Conservation (phyloP, 1,140 invertebrate species). For the Varroa destructor region DNA sequence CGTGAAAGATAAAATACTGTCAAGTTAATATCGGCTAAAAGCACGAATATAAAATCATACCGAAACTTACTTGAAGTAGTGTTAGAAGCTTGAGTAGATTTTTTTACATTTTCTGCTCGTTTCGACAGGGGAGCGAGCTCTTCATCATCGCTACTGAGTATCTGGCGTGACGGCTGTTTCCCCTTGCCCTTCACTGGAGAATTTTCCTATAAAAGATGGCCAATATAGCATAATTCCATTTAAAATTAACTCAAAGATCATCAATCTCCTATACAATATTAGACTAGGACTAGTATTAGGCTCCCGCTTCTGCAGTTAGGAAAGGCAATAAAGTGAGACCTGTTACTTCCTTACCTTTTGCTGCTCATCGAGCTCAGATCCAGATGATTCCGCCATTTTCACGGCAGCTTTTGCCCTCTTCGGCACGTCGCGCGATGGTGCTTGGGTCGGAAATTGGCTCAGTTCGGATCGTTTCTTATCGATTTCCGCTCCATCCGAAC, state of each 20-base stretch:
- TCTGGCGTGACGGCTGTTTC: background rate
- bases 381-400: background rate
- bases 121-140: slow-evolving; percentile 2
- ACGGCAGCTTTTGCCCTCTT: background rate
- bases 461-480: too few relatives aligned
- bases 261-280: too few relatives aligned
- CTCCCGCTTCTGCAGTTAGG: too few relatives aligned
- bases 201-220: background rate
- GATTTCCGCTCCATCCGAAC: slow-evolving; percentile 8
- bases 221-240: background rate
- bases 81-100: background rate
- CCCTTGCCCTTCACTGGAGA: background rate
- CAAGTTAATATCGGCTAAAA: too few relatives aligned
- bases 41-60: too few relatives aligned
- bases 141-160: slow-evolving; percentile 17
- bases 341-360: background rate
- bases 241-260: too few relatives aligned
- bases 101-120: background rate
- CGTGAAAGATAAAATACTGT: too few relatives aligned
- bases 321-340: too few relatives aligned
- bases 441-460: background rate
- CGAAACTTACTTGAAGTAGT: background rate
- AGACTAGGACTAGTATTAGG: too few relatives aligned
- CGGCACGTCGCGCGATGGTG: background rate
- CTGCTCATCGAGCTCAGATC: background rate